phyloP scores from a whole-genome alignment of 1,140 invertebrate species.

The Anadara kagoshimensis region DNA sequence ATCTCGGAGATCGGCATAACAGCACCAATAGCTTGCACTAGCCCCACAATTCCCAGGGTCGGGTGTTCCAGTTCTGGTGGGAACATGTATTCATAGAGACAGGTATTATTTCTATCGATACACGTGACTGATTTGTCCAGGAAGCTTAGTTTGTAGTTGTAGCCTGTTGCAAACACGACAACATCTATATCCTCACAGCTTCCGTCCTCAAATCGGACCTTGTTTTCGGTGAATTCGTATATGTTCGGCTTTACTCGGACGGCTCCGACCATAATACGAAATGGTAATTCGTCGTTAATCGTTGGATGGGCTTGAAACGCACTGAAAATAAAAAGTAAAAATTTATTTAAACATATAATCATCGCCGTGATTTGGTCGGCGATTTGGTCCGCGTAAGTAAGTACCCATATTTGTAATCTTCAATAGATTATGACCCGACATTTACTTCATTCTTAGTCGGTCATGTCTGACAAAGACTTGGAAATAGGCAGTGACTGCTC shows the following conservation, averaged over 20 bases:
- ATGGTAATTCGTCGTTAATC: constrained; percentile 78
- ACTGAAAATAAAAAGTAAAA: constrained; percentile 37
- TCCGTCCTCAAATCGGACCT: constrained; percentile 48
- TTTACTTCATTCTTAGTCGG: background rate
- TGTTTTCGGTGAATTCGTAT: constrained; percentile 58
- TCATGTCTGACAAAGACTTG: background rate
- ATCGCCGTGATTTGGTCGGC: background rate
- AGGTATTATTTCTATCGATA: constrained; percentile 68
- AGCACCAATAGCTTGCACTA: constrained; percentile 77
- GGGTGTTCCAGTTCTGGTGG: constrained; percentile 70
- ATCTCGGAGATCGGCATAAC: constrained; percentile 77
- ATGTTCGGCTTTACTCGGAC: constrained; percentile 72
- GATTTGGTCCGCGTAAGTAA: background rate
- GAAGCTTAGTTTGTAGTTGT: constrained; percentile 66
- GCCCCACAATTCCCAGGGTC: constrained; percentile 75
- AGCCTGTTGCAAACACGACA: constrained; percentile 70
- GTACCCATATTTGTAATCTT: background rate
- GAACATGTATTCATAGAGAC: constrained; percentile 76
- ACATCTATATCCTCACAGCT: constrained; percentile 62
- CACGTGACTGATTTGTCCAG: constrained; percentile 52
- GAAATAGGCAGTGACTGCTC: background rate
- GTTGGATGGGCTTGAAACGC: constrained; percentile 74
- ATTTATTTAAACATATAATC: background rate
- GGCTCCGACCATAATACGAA: constrained; percentile 74
- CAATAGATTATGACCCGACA: background rate